Evolutionary conservation across 2,888 invertebrate species (phyloP), one percentile per base, ranked within the genome.

Genomic region (Nineta flava): DNA sequence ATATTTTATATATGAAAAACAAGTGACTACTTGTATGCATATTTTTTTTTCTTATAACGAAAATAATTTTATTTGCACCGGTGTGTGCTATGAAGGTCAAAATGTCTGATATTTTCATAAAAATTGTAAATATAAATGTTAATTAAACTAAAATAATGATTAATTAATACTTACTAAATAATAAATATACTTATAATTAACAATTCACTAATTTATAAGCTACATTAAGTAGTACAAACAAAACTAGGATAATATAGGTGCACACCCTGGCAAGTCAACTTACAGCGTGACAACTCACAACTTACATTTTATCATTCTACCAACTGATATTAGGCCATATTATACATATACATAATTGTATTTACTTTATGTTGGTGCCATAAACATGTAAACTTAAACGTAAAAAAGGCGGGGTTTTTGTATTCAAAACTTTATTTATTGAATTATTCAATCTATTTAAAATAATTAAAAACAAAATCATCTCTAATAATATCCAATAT

Each of bases 141-240:
- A 34, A 46, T 16, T 12, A 46, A 34, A 34, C 26, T 32, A 50
- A 15, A 45, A 13, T 38, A 38, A 12, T 13, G 7, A 2, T 38
- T 46, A 49, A 13, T 50, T 16, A 44, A 42, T 55, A 58, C 61
- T 59, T 55, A 61, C 61, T 54, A 53, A 48, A 55, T 56, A 57
- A 38, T 13, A 52, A 47, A 53, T 52, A 54, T 50, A 55, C 52
- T 51, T 55, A 26, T 26, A 26, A 26, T 26, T 26, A 26, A 46
- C 52, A 53, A 44, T 53, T 52, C 52, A 56, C 50, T 52, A 53
- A 54, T 55, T 57, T 57, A 58, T 58, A 58, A 59, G 60, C 60
- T 60, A 59, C 62, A 62, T 57, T 26, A 61, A 62, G 55, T 53
- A 57, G 57, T 55, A 60, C 57, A 58, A 57, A 26, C 55, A 57